These are phyloP conservation scores for Pygmarrhopalites habei DNA, from an alignment of 1,140 invertebrate species.

Conservation along the genomic window DNA sequence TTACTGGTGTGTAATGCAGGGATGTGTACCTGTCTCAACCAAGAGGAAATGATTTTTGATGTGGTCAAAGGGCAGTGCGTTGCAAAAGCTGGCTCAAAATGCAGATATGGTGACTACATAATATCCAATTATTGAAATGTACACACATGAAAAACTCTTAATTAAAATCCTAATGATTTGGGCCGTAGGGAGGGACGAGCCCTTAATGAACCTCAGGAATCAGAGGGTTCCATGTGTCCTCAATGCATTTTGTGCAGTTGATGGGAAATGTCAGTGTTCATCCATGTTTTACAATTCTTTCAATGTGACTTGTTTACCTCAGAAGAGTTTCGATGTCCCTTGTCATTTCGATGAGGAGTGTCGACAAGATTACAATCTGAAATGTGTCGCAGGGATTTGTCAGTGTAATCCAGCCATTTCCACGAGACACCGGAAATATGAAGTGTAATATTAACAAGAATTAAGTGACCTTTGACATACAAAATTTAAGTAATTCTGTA, in stretches of 20 bases:
- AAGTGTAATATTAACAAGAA: background rate
- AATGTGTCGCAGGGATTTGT: background rate
- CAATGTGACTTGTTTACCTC: background rate
- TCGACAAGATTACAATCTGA: background rate
- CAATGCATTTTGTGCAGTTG: background rate
- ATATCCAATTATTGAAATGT: no score
- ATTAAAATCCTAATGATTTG: no score
- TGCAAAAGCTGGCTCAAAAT: background rate
- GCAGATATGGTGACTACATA: background rate
- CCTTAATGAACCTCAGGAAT: no score
- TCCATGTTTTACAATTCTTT: background rate
- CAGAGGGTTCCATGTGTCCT: background rate
- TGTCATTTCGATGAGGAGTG: constrained; percentile 3
- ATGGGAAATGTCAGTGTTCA: background rate
- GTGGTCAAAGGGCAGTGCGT: constrained; percentile 4
- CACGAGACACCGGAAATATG: background rate
- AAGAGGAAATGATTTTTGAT: constrained; percentile 10
- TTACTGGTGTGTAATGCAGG: background rate
- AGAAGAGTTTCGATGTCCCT: background rate
- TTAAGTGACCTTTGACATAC: no score
- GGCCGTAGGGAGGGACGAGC: no score
- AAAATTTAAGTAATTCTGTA: no score
- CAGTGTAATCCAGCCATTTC: background rate
- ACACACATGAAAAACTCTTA: no score
- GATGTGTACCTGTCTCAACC: background rate